A percentile compares a stretch with the other conserved stretches of the same genome.
phyloP scores from a whole-genome alignment of 2,113 vertebrate genomes.

The Albula goreensis region DNA sequence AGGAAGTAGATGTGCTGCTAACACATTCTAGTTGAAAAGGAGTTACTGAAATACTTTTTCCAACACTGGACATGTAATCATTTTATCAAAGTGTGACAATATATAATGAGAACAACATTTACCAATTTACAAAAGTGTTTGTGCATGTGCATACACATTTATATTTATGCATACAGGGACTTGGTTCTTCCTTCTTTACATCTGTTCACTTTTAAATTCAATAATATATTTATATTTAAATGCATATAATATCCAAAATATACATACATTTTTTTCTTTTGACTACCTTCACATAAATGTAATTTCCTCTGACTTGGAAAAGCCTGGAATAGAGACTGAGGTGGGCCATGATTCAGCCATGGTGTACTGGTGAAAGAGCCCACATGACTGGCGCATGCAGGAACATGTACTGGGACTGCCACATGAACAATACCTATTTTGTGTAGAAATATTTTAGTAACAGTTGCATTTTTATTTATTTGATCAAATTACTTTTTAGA shows the following conservation, averaged over 20 bases:
- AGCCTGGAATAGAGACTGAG: background rate
- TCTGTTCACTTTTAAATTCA: background rate
- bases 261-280: background rate
- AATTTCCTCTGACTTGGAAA: background rate
- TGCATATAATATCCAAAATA: conserved; percentile 1
- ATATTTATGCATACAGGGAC: background rate
- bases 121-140: background rate
- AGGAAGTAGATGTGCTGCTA: background rate
- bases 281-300: background rate
- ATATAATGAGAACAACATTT: background rate
- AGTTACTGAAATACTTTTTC: background rate
- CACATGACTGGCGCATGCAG: background rate
- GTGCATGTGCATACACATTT: background rate
- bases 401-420: background rate
- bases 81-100: background rate
- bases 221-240: conserved; percentile 4
- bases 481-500: background rate
- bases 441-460: background rate
- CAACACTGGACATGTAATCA: background rate
- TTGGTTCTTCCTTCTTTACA: background rate
- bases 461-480: background rate
- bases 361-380: background rate
- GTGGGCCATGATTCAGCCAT: background rate
- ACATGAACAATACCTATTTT: background rate
- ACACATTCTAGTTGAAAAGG: background rate